Base-by-base conservation (phyloP, 2,113 vertebrate genomes). In the Vulpes vulpes region DNA sequence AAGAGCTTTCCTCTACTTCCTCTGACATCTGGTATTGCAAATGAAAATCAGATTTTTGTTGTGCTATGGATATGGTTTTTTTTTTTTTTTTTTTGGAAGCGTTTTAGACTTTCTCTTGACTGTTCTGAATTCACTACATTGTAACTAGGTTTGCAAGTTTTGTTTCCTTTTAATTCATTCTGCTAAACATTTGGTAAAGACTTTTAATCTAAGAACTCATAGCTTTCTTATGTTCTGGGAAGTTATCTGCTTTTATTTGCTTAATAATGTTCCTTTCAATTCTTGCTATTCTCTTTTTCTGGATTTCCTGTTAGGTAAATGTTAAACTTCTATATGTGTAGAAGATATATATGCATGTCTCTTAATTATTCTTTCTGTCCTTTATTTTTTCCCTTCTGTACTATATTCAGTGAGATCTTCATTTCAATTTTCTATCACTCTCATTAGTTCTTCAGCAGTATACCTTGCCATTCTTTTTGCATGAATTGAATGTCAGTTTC, bases 81-180 rank as follows among this genome's bases (percentile, higher is more conserved):
- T 30, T 43, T 35, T 30, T 43, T 35, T n/a, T 43, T 22, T 83
- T 23, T 78, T 86, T 65, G n/a, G 73, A 96, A 96, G 12, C 8
- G 62, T 76, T 96, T 81, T 78, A 78, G 43, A 64, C 23, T 93
- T 91, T 88, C 55, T 94, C 57, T 89, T 94, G 38, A 65, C 92
- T 80, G 27, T 95, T 89, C 60, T 78, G n/a, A 96, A 86, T 65
- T 86, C 43, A 90, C 84, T 85, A 57, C 89, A 78, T 64, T 90
- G 30, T 86, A 43, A 92, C 73, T 69, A 82, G 57, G 32, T 64
- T 92, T 93, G 67, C 60, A 80, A 80, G 19, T 71, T 94, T 94
- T 94, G 25, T 80, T 96, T 92, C n/a, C 27, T 93, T 97, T 96
- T 82, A 86, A 82, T 82, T 86, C 59, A 82, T 92, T 90, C 43